Evolutionary conservation across 1,140 invertebrate genomes (phyloP), one percentile per base, ranked within the genome.

Genomic region (Delia radicum): DNA sequence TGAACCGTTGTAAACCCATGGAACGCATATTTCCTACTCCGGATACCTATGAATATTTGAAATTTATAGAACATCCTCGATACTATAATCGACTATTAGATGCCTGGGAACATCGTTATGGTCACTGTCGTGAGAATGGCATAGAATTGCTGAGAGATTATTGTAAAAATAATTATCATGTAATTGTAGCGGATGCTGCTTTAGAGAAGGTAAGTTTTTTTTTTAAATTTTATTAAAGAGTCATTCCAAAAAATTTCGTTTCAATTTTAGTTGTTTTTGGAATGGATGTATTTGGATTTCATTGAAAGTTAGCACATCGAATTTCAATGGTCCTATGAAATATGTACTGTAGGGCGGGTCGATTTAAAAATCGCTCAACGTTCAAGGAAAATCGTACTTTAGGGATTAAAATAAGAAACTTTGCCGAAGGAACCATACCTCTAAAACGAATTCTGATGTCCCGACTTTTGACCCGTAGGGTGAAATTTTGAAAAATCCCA

Each of bases 11-110:
- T 33, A 81, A 82, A 12, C 88, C 91, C 55, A 95, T 98, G 82
- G 90, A 94, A 80, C 91, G 95, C 67, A 93, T 99, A 75, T 99
- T 98, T 85, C 98, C 98, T 2, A 94, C 94, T 0, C 79, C 87
- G 0, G 88, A 91, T 27, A 93, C 93, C 3, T 88, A 94, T 83
- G 87, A 90, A 28, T 99, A 98, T 87, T 90, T 96, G 63, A 88
- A 91, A 63, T 98, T 90, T 87, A 93, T 98, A 82, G 92, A 96
- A 78, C 90, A 91, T 5, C 91, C 94, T 2, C 88, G 95, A 24
- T 99, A 99, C 86, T 97, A 98, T 85, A 98, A 98, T 87, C 89
- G 96, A 48, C 88, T 99, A 46, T 89, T 98, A 77, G 94, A 98
- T 86, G 95, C 96, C 18, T 99, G 97, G 96, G 95, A 97, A 87